A percentile compares a stretch with the other conserved stretches of the same genome.
These are phyloP conservation scores for Brachionus plicatilis DNA, from an alignment of 1,140 invertebrate genomes.

Conservation along the genomic window DNA sequence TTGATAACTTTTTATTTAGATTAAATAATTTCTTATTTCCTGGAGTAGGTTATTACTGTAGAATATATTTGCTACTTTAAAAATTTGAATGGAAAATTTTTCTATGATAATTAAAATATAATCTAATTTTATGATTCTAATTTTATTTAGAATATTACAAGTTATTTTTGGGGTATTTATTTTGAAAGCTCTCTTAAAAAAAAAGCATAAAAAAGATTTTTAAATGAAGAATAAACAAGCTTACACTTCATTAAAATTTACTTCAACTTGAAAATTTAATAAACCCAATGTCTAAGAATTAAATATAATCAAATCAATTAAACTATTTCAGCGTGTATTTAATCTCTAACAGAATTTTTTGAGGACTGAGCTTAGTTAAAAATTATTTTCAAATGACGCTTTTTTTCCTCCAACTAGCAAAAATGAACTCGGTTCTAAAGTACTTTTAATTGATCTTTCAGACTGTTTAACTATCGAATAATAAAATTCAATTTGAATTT, in stretches of 20 bases:
- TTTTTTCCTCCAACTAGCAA: not conserved
- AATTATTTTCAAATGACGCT: not conserved
- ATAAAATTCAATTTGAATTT: not conserved
- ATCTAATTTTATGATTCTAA: not conserved
- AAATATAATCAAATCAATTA: not conserved
- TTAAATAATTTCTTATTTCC: not conserved
- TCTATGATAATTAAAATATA: not conserved
- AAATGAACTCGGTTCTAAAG: not conserved
- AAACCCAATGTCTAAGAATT: not conserved
- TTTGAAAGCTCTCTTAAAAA: not conserved
- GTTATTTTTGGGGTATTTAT: not conserved
- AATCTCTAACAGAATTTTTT: not conserved
- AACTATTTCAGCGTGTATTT: not conserved
- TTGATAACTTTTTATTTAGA: not conserved
- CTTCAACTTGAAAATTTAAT: not conserved
- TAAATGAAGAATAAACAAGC: not conserved
- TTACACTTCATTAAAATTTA: not conserved
- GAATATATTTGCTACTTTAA: not conserved
- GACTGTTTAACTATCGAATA: not conserved
- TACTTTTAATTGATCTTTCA: not conserved
- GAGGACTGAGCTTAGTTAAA: not conserved
- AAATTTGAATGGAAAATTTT: not conserved
- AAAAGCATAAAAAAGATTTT: not conserved
- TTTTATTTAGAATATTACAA: not conserved
- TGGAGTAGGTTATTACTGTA: not conserved